Percentiles rank a stretch among this genome's conserved stretches.
Evolutionary conservation across 2,113 vertebrate genomes (phyloP).

Genomic region (Perca fluviatilis): DNA sequence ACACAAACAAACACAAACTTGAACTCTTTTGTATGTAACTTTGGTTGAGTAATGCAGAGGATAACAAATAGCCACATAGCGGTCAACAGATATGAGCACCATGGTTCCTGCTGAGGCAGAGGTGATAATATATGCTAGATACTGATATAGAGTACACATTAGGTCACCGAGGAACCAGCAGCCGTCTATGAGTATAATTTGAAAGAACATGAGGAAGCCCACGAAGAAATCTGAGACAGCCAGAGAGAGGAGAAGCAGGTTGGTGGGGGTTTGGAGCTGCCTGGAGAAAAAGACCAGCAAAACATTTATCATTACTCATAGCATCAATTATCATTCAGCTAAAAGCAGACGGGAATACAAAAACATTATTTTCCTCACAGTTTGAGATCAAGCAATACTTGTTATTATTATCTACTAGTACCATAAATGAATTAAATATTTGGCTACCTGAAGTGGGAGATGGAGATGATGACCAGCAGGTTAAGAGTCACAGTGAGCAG

Average conservation of each 20-base stretch:
- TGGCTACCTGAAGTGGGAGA: constrained; percentile 9
- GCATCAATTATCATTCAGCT: too few species aligned
- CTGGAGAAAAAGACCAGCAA: constrained; percentile 31
- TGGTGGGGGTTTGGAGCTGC: constrained; percentile 77
- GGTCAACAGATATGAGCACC: constrained; percentile 46
- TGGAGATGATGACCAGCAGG: constrained; percentile 26
- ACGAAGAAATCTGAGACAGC: constrained; percentile 53
- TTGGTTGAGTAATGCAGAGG: constrained; percentile 3
- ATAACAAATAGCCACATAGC: constrained; percentile 50
- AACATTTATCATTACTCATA: too few species aligned
- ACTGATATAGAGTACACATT: constrained; percentile 27
- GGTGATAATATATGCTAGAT: constrained; percentile 10
- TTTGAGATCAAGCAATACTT: too few species aligned
- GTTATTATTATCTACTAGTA: too few species aligned
- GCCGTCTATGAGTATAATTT: not conserved
- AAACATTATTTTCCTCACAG: too few species aligned
- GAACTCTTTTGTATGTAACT: constrained; percentile 1
- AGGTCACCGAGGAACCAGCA: constrained; percentile 52
- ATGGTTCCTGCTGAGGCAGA: constrained; percentile 34
- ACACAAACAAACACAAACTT: constrained; percentile 24
- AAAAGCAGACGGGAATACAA: too few species aligned
- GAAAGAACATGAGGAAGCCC: constrained; percentile 24
- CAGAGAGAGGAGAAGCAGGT: constrained; percentile 73
- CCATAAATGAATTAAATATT: too few species aligned
- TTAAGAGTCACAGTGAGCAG: constrained; percentile 3